Percentiles rank a stretch among this genome's conserved stretches.
Evolutionary conservation across 2,113 vertebrate genomes (phyloP).

Genomic region (Leptobrachium ailaonicum): DNA sequence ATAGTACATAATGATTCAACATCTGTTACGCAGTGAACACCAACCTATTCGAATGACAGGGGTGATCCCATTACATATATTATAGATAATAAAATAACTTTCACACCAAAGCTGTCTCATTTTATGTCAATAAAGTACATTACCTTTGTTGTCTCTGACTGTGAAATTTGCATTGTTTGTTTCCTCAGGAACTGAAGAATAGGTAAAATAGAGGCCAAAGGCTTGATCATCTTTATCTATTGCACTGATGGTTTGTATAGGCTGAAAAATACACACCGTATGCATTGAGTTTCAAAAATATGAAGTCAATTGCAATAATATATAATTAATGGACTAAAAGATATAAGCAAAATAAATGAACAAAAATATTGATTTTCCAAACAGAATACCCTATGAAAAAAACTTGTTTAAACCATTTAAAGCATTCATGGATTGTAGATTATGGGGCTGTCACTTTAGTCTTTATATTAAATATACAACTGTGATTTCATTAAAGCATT

Average conservation of each 20-base stretch:
- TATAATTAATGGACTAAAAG: neutral
- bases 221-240: conserved; percentile 80
- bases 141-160: conserved; percentile 87
- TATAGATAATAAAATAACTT: neutral
- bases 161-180: conserved; percentile 80
- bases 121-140: neutral
- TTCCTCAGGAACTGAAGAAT: conserved; percentile 73
- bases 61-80: neutral
- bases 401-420: neutral
- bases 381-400: neutral
- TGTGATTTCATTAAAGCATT: conserved; percentile 13
- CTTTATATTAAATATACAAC: conserved; percentile 11
- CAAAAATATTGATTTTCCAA: conserved; percentile 29
- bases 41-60: too few relatives aligned
- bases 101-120: neutral
- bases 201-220: conserved; percentile 80
- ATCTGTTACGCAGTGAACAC: too few relatives aligned
- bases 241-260: conserved; percentile 84
- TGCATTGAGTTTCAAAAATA: neutral
- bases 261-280: conserved; percentile 61
- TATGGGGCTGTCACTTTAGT: neutral
- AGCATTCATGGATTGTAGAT: neutral
- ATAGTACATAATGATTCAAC: too few relatives aligned
- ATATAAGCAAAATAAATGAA: conserved; percentile 1
- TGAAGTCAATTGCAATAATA: conserved; percentile 2